phyloP scores from a whole-genome alignment of 2,888 invertebrate species.

The Cabera pusaria region DNA sequence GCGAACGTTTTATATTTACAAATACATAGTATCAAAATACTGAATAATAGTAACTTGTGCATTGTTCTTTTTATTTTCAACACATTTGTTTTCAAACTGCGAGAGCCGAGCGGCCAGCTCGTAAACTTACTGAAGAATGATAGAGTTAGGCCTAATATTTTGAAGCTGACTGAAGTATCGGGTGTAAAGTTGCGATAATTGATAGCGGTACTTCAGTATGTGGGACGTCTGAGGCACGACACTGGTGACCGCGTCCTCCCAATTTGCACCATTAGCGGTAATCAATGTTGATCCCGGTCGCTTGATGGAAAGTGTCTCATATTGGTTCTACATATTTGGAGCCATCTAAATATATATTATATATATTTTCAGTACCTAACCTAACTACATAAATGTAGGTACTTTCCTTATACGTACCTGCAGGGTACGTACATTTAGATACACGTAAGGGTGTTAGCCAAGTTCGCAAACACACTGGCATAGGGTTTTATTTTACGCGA shows the following conservation, averaged over 20 bases:
- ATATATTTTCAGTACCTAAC: background rate
- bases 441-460: too few relatives aligned
- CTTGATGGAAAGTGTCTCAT: constrained; percentile 74
- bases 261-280: constrained; percentile 76
- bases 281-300: constrained; percentile 56
- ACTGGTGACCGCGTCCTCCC: constrained; percentile 54
- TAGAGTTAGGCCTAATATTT: constrained; percentile 46
- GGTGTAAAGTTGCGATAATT: constrained; percentile 74
- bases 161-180: constrained; percentile 39
- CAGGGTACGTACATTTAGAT: too few relatives aligned
- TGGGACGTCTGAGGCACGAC: constrained; percentile 69
- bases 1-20: constrained; percentile 41
- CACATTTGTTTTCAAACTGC: constrained; percentile 43
- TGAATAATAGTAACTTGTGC: constrained; percentile 45
- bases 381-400: too few relatives aligned
- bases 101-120: constrained; percentile 47
- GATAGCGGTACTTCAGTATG: constrained; percentile 73
- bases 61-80: constrained; percentile 46
- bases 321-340: constrained; percentile 64
- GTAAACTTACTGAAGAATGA: constrained; percentile 62
- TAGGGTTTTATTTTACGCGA: too few relatives aligned
- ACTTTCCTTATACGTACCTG: too few relatives aligned
- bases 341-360: constrained; percentile 34
- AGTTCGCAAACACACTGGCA: too few relatives aligned
- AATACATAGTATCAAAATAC: constrained; percentile 48